These are phyloP conservation scores for Trachelus iudaicus DNA, from an alignment of 2,888 invertebrate species.

Conservation along the genomic window DNA sequence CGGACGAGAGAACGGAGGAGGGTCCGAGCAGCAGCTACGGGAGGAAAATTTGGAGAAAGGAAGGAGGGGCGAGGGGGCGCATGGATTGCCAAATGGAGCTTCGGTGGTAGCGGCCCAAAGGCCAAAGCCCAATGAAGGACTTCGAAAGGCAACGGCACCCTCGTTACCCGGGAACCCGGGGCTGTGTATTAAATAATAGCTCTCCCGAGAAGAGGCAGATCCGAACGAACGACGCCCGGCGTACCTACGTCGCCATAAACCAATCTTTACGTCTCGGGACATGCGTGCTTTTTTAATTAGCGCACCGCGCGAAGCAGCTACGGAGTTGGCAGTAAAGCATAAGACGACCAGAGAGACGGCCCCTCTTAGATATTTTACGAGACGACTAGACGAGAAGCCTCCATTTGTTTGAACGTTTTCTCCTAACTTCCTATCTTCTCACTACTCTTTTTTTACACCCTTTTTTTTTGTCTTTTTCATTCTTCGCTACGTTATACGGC, in stretches of 20 bases:
- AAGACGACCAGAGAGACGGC: not conserved
- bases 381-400: not conserved
- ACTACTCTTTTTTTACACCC: not conserved
- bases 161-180: not conserved
- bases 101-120: not conserved
- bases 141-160: not conserved
- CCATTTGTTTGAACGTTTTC: not conserved
- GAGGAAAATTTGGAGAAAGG: not conserved
- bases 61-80: not conserved
- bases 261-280: not conserved
- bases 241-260: not conserved
- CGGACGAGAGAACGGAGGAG: not conserved
- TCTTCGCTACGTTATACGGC: not conserved
- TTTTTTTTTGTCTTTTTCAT: not conserved
- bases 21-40: too few species aligned
- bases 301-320: not conserved
- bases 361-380: not conserved
- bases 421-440: not conserved
- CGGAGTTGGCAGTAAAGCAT: not conserved
- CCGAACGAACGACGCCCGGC: not conserved
- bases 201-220: not conserved
- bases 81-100: not conserved
- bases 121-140: not conserved
- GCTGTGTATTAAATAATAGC: not conserved
- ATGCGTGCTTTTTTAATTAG: constrained; percentile 1